phyloP scores from a whole-genome alignment of 2,113 vertebrate species.

The Dromiciops gliroides region DNA sequence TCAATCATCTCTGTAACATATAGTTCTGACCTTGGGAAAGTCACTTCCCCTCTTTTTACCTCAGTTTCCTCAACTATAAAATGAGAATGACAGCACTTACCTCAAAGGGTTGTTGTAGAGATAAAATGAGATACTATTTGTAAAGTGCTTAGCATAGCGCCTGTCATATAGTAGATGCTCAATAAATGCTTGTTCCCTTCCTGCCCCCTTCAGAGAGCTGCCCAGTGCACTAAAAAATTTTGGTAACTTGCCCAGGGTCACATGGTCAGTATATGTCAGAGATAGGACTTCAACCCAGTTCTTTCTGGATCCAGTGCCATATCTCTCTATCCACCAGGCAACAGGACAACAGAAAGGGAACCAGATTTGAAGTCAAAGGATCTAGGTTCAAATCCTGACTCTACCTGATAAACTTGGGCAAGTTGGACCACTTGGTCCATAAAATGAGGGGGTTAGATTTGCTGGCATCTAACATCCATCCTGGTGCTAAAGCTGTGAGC shows the following conservation, averaged over 20 bases:
- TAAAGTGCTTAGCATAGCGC: neutral
- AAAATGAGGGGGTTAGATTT: neutral
- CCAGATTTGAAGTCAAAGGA: neutral
- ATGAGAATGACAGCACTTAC: neutral
- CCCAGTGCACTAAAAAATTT: neutral
- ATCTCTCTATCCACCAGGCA: neutral
- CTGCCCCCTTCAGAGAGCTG: neutral
- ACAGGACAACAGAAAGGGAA: neutral
- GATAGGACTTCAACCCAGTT: neutral
- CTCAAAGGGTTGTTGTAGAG: neutral
- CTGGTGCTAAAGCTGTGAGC: neutral
- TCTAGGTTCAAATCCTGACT: neutral
- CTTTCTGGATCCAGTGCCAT: neutral
- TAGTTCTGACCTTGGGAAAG: neutral
- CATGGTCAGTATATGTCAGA: neutral
- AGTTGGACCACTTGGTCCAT: neutral
- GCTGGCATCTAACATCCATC: neutral
- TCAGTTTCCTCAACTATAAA: neutral
- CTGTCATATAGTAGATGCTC: neutral
- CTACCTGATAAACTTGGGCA: neutral
- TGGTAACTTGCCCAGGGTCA: neutral
- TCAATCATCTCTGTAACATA: neutral
- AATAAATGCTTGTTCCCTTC: neutral
- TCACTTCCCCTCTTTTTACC: neutral
- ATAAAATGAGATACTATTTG: neutral